Base-by-base conservation (phyloP, 2,888 invertebrate genomes). In the Lithosia quadra region DNA sequence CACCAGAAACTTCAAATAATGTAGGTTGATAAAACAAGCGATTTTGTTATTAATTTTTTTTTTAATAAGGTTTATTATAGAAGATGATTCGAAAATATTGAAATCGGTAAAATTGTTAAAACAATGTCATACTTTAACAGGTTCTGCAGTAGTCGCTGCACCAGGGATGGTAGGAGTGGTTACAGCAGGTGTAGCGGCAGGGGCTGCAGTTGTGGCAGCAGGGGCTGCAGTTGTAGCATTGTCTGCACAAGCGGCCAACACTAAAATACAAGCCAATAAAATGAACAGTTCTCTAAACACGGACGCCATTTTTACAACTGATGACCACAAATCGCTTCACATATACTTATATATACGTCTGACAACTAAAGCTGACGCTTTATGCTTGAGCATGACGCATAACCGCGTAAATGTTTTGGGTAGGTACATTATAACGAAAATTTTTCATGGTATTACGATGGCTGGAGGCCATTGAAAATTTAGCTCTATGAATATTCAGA, bases 401-500 rank as follows among this genome's bases (percentile, higher is more conserved):
- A 34, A 56, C 22, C 33, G 28, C 55, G 24, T 63, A 72, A 77
- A 71, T 69, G 71, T 73, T 71, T 75, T 67, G 71, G 68, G 70
- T 72, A 73, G 63, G 69, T 72, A 73, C 63, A 73, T 73, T 76
- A 71, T 73, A 53, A 75, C 62, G 55, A 49, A 64, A 77, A 78
- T 72, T 70, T 71, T 73, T 67, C 78, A 79, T 72, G 77, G 78
- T 79, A 71, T 74, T 24, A 71, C 68, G 73, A 64, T 77, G 66
- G 60, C 71, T 73, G 67, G 66, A 78, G 79, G 74, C 71, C 74
- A 68, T 59, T 76, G 67, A 59, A 72, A 74, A 62, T 69, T 75
- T 72, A 68, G 72, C 66, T 75, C 10, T 75, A 78, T 84, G 84
- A 83, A 85, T 84, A 85, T 85, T 85, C 80, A 84, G 49, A 67